These are phyloP conservation scores for Himalopsyche japonica DNA, from an alignment of 2,888 invertebrate genomes.

Conservation along the genomic window DNA sequence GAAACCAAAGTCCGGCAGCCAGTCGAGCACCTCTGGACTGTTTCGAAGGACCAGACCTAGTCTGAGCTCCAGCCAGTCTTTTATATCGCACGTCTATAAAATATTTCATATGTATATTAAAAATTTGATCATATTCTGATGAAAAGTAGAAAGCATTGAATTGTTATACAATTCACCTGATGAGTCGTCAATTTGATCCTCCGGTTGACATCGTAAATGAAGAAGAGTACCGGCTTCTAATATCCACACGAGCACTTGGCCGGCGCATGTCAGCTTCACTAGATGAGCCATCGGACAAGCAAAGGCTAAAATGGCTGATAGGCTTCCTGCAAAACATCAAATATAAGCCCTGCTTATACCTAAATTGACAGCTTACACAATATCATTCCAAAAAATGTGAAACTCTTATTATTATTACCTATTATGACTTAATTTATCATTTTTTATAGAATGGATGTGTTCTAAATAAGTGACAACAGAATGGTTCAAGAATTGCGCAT, in stretches of 20 bases:
- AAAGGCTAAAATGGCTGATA: slow-evolving; percentile 66
- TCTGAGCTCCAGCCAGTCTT: slow-evolving; percentile 50
- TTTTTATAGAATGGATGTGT: too few species aligned
- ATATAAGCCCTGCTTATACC: too few species aligned
- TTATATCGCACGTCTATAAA: slow-evolving; percentile 58
- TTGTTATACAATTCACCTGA: slow-evolving; percentile 48
- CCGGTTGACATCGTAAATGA: slow-evolving; percentile 62
- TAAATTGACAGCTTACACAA: too few species aligned
- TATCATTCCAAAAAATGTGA: too few species aligned
- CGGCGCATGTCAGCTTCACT: slow-evolving; percentile 63
- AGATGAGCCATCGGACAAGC: slow-evolving; percentile 66
- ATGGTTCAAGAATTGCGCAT: too few species aligned
- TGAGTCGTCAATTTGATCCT: slow-evolving; percentile 58
- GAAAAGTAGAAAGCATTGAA: not conserved
- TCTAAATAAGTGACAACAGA: too few species aligned
- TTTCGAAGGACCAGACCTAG: slow-evolving; percentile 23
- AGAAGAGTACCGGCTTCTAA: slow-evolving; percentile 57
- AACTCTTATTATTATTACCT: too few species aligned
- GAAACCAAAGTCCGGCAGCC: slow-evolving; percentile 58
- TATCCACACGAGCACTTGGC: slow-evolving; percentile 58
- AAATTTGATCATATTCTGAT: not conserved
- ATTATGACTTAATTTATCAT: too few species aligned
- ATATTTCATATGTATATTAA: not conserved
- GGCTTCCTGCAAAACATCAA: slow-evolving; percentile 54
- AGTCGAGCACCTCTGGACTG: slow-evolving; percentile 45